These are phyloP conservation scores for Chiloscyllium punctatum DNA, from an alignment of 2,797 vertebrate species.

Conservation along the genomic window DNA sequence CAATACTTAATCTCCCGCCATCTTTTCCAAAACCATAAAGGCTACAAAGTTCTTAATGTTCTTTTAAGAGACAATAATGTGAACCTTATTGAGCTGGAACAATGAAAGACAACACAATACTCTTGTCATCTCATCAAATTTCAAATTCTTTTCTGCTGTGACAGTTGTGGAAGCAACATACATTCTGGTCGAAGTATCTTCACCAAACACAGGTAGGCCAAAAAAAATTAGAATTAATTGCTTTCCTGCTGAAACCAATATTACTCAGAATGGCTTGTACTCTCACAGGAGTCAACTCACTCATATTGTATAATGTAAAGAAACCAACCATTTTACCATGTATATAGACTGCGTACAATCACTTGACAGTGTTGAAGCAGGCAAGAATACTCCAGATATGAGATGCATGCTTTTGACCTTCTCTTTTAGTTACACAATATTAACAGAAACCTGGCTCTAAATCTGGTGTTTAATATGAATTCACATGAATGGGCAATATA, in stretches of 20 bases:
- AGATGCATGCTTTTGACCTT: background rate
- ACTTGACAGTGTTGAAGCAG: background rate
- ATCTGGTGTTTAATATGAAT: background rate
- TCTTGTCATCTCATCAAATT: background rate
- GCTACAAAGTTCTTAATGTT: background rate
- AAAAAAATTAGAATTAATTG: background rate
- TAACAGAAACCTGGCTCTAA: background rate
- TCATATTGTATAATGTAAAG: background rate
- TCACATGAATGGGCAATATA: background rate
- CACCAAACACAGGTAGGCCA: background rate
- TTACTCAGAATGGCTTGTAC: background rate
- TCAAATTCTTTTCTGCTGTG: background rate
- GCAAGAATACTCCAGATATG: background rate
- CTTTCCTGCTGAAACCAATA: background rate
- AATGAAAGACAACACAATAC: background rate
- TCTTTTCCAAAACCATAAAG: background rate
- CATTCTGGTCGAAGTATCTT: background rate
- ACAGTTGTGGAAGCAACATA: background rate
- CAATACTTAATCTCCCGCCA: background rate
- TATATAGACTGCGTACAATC: background rate
- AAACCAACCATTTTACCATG: background rate
- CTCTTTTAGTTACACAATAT: background rate
- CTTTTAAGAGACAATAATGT: background rate
- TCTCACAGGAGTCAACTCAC: background rate
- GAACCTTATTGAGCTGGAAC: background rate